These are phyloP conservation scores for Cygnus atratus DNA, from an alignment of 2,113 vertebrate species.

Conservation along the genomic window DNA sequence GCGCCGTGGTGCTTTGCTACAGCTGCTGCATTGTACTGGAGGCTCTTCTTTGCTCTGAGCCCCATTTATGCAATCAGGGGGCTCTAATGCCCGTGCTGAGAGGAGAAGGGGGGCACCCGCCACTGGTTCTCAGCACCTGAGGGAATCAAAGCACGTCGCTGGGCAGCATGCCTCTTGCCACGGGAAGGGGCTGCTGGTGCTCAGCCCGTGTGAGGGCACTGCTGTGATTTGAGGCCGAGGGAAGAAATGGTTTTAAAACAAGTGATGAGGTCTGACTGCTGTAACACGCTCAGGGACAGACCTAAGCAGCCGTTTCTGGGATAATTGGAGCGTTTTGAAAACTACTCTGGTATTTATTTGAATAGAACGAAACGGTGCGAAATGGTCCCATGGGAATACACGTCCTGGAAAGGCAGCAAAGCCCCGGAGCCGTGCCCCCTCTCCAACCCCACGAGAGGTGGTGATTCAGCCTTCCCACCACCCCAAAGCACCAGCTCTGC, in stretches of 20 bases:
- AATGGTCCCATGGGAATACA: too few species aligned
- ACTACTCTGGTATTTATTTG: background rate
- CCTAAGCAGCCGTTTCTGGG: background rate
- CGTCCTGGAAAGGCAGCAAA: background rate
- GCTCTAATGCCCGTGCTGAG: background rate
- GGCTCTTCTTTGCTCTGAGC: accelerated
- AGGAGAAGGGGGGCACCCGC: background rate
- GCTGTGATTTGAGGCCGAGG: background rate
- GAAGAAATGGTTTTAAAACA: background rate
- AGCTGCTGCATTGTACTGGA: accelerated
- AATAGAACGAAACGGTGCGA: too few species aligned
- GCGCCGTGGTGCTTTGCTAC: accelerated
- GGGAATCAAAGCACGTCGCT: background rate
- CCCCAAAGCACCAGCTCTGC: too few species aligned
- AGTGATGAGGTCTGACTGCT: background rate
- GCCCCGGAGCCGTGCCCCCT: too few species aligned
- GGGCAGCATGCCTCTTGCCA: background rate
- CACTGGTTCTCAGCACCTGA: background rate
- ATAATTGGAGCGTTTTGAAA: background rate
- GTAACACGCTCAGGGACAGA: background rate
- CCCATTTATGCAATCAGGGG: background rate
- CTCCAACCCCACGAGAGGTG: too few species aligned
- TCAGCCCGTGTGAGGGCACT: background rate
- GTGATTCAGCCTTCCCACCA: too few species aligned
- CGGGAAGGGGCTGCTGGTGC: background rate